Evolutionary conservation across 2,888 invertebrate genomes (phyloP).

Genomic region (Nomada ferruginata): DNA sequence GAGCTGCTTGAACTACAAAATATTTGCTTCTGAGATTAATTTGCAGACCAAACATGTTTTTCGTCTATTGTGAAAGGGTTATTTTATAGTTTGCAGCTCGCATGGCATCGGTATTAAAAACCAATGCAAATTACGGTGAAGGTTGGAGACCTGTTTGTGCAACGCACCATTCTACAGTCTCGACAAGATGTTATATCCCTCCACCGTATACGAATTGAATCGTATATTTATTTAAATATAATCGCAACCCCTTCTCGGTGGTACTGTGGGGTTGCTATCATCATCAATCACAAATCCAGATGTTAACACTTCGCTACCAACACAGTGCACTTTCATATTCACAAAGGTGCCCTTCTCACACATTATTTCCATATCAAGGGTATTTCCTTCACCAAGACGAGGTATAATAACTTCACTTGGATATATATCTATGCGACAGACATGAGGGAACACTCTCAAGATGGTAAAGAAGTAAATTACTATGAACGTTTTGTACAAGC

Average conservation of each 20-base stretch:
- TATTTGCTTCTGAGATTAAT: slow-evolving; percentile 20
- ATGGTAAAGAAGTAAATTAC: slow-evolving; percentile 49
- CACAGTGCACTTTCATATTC: slow-evolving; percentile 50
- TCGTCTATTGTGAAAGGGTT: slow-evolving; percentile 38
- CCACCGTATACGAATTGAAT: slow-evolving; percentile 61
- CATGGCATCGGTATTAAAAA: slow-evolving; percentile 29
- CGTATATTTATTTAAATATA: slow-evolving; percentile 53
- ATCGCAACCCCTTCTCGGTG: slow-evolving; percentile 33
- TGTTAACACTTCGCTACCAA: slow-evolving; percentile 58
- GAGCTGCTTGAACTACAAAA: slow-evolving; percentile 60
- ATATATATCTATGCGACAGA: slow-evolving; percentile 52
- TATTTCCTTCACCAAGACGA: slow-evolving; percentile 49
- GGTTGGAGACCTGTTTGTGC: slow-evolving; percentile 40
- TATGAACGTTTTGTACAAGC: slow-evolving; percentile 33
- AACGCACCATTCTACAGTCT: slow-evolving; percentile 18
- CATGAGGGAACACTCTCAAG: slow-evolving; percentile 49
- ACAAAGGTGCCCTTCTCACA: slow-evolving; percentile 49
- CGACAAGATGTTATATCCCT: slow-evolving; percentile 52
- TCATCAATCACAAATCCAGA: slow-evolving; percentile 52
- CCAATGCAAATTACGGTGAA: slow-evolving; percentile 56
- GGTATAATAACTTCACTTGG: slow-evolving; percentile 57
- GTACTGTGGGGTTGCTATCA: slow-evolving; percentile 18
- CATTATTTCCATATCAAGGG: slow-evolving; percentile 41
- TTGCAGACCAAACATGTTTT: slow-evolving; percentile 16
- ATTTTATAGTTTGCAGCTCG: slow-evolving; percentile 58